Conservation (phyloP, 2,113 vertebrate species). For the Psettodes erumei region DNA sequence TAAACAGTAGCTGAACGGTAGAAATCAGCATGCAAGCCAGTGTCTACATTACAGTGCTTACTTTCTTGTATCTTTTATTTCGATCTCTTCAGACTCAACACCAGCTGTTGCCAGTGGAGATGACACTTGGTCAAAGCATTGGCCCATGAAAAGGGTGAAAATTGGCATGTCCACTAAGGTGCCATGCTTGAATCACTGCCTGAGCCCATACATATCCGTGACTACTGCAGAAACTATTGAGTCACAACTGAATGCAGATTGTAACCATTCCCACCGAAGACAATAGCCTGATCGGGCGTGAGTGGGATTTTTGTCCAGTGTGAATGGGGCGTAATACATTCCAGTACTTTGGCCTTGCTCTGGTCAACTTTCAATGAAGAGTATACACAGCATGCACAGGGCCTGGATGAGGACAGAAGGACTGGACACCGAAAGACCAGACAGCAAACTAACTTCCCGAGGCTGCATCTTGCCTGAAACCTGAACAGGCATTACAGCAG, state of each 20-base stretch:
- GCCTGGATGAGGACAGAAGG: not conserved
- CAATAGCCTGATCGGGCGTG: no score
- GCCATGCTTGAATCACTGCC: no score
- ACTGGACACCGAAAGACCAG: not conserved
- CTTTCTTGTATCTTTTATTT: no score
- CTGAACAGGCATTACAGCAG: not conserved
- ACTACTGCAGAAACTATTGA: no score
- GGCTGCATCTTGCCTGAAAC: not conserved
- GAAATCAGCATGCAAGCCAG: not conserved
- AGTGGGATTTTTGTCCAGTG: no score
- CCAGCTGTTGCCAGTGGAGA: no score
- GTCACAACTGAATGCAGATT: no score
- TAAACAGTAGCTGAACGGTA: not conserved
- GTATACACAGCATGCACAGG: not conserved
- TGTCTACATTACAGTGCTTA: not conserved
- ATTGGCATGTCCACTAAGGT: no score
- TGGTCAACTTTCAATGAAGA: not conserved
- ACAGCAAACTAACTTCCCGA: not conserved
- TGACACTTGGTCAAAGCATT: no score
- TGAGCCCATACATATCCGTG: no score
- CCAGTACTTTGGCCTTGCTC: constrained; percentile 2
- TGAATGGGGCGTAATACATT: no score
- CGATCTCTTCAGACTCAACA: no score
- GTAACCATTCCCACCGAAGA: not conserved
- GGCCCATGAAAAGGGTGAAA: not conserved